phyloP scores from a whole-genome alignment of 2,888 invertebrate species.

The Cephus sareptanus region DNA sequence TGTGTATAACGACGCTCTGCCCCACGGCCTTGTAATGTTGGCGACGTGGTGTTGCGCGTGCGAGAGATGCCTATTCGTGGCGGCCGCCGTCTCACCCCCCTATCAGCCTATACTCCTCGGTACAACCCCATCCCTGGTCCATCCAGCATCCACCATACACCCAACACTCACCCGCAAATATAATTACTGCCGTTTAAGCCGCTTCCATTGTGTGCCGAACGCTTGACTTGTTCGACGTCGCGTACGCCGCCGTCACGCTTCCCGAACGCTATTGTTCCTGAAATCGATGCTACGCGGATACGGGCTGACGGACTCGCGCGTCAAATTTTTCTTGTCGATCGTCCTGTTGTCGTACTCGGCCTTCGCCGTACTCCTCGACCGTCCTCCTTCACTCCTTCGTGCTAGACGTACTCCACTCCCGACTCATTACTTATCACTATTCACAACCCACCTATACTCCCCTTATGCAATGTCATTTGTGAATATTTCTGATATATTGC shows the following conservation, averaged over 20 bases:
- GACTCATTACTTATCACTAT: background rate
- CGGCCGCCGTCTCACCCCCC: slow-evolving; percentile 1
- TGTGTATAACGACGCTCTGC: background rate
- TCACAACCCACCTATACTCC: background rate
- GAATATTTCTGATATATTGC: background rate
- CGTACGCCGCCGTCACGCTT: slow-evolving; percentile 23
- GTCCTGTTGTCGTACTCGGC: background rate
- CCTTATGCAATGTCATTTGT: background rate
- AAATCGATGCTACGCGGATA: slow-evolving; percentile 56
- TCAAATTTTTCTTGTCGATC: background rate
- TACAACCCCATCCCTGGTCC: slow-evolving; percentile 9
- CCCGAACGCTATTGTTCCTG: slow-evolving; percentile 47
- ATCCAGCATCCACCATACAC: slow-evolving; percentile 27
- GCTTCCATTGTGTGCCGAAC: slow-evolving; percentile 59
- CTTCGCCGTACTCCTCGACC: background rate
- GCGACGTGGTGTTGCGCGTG: background rate
- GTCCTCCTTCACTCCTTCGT: background rate
- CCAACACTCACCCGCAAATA: slow-evolving; percentile 61
- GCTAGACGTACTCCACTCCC: background rate
- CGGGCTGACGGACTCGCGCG: slow-evolving; percentile 5
- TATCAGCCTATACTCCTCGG: background rate
- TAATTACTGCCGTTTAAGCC: slow-evolving; percentile 66
- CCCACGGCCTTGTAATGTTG: background rate
- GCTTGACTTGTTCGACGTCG: slow-evolving; percentile 61
- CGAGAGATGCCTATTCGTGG: slow-evolving; percentile 3